A percentile compares a stretch with the other conserved stretches of the same genome.
Conservation (phyloP, 2,113 vertebrate genomes). For the Xiphophorus maculatus region DNA sequence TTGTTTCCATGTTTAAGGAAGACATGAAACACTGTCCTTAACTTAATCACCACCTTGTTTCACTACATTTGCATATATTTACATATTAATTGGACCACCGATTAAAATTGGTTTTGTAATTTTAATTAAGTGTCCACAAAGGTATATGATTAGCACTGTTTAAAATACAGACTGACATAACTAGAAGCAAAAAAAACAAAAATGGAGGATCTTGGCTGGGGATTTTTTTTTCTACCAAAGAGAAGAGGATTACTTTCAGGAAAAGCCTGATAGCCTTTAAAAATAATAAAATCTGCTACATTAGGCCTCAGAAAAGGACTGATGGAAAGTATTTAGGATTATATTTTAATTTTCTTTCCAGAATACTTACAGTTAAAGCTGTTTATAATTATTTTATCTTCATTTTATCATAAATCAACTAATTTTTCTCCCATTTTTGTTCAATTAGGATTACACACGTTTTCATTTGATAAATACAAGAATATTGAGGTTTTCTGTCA, state of each 20-base stretch:
- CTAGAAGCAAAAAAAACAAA: slow-evolving; percentile 86
- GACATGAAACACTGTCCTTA: slow-evolving; percentile 99
- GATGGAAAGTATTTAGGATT: slow-evolving; percentile 84
- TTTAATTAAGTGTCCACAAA: slow-evolving; percentile 99
- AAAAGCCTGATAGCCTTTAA: slow-evolving; percentile 96
- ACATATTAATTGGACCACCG: slow-evolving; percentile 99
- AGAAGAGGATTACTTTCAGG: slow-evolving; percentile 96
- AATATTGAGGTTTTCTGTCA: too few species aligned
- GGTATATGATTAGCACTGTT: slow-evolving; percentile 99
- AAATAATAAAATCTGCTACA: slow-evolving; percentile 89
- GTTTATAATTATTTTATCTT: too few species aligned
- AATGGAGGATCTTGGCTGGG: slow-evolving; percentile 82
- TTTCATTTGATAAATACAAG: too few species aligned
- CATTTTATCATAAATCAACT: too few species aligned
- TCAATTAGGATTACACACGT: too few species aligned
- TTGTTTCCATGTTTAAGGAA: slow-evolving; percentile 99
- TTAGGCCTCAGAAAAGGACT: slow-evolving; percentile 82
- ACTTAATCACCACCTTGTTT: slow-evolving; percentile 99
- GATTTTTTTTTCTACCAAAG: slow-evolving; percentile 79
- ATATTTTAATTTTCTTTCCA: background rate
- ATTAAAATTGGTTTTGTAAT: slow-evolving; percentile 99
- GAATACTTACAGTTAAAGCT: too few species aligned
- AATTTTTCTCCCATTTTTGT: too few species aligned
- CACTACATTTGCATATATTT: slow-evolving; percentile 99
- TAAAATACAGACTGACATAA: slow-evolving; percentile 99